phyloP scores from a whole-genome alignment of 2,888 invertebrate species.

The Poecilus cupreus region DNA sequence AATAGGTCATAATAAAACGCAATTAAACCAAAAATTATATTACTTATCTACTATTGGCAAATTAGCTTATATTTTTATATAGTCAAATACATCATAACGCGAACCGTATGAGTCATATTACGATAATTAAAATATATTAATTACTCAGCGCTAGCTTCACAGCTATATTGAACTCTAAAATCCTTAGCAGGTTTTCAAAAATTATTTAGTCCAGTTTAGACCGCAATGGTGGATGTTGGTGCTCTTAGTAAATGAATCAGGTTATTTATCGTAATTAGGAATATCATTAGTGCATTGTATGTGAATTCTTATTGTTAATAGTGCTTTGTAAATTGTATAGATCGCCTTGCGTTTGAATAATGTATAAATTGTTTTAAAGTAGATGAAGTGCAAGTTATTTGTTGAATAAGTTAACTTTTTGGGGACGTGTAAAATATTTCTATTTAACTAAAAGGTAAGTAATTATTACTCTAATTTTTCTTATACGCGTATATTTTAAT shows the following conservation, averaged over 20 bases:
- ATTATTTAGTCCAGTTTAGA: conserved; percentile 54
- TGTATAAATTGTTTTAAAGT: background rate
- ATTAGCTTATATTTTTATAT: background rate
- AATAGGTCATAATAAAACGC: conserved; percentile 30
- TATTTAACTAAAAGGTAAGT: conserved; percentile 24
- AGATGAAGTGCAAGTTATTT: conserved; percentile 36
- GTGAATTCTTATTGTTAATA: conserved; percentile 46
- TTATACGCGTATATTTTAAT: background rate
- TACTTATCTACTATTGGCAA: background rate
- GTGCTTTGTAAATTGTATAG: conserved; percentile 26
- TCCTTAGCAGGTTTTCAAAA: conserved; percentile 38
- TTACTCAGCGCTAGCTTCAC: conserved; percentile 26
- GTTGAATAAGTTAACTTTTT: conserved; percentile 42
- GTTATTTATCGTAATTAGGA: conserved; percentile 44
- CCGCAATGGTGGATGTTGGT: conserved; percentile 43
- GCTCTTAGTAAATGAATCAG: conserved; percentile 42
- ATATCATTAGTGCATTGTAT: conserved; percentile 29
- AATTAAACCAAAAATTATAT: background rate
- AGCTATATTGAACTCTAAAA: conserved; percentile 6
- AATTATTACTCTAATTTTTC: background rate
- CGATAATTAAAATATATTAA: conserved; percentile 6
- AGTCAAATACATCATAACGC: background rate
- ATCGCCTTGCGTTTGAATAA: conserved; percentile 1
- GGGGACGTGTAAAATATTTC: conserved; percentile 39
- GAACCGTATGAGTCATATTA: background rate